These are phyloP conservation scores for Caloenas nicobarica DNA, from an alignment of 2,113 vertebrate species.

Conservation along the genomic window DNA sequence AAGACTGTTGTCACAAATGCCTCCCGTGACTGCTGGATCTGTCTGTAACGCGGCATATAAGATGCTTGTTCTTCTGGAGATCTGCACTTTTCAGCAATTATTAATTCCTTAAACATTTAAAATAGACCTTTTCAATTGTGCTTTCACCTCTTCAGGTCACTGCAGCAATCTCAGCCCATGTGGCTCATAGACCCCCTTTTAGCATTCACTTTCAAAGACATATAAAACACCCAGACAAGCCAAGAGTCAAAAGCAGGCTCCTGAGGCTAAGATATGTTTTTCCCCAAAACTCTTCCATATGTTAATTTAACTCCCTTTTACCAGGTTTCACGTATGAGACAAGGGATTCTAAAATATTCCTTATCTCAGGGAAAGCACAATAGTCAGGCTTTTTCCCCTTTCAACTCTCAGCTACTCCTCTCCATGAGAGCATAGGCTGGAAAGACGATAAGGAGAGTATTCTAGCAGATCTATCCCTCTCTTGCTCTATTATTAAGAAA, in stretches of 20 bases:
- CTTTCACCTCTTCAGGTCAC: conserved; percentile 44
- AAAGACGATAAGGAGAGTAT: conserved; percentile 18
- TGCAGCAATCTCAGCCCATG: background rate
- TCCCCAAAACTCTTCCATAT: conserved; percentile 26
- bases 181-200: background rate
- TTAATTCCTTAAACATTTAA: conserved; percentile 62
- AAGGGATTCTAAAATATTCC: conserved; percentile 44
- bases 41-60: conserved; percentile 8
- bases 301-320: conserved; percentile 42
- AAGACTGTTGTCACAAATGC: conserved; percentile 69
- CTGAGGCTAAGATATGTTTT: conserved; percentile 24
- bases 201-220: conserved; percentile 35
- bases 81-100: conserved; percentile 54
- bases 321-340: conserved; percentile 24
- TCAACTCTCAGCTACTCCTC: conserved; percentile 30
- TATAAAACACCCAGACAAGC: conserved; percentile 1
- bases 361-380: conserved; percentile 56
- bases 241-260: conserved; percentile 44
- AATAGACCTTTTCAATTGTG: conserved; percentile 42
- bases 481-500: conserved; percentile 46
- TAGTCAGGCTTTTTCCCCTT: conserved; percentile 51
- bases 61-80: conserved; percentile 27
- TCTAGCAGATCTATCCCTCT: conserved; percentile 24
- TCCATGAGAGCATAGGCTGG: conserved; percentile 19
- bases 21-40: conserved; percentile 47